A percentile compares a stretch with the other conserved stretches of the same genome.
Conservation (phyloP, 2,797 vertebrate genomes). For the Poeciliopsis gracilis region DNA sequence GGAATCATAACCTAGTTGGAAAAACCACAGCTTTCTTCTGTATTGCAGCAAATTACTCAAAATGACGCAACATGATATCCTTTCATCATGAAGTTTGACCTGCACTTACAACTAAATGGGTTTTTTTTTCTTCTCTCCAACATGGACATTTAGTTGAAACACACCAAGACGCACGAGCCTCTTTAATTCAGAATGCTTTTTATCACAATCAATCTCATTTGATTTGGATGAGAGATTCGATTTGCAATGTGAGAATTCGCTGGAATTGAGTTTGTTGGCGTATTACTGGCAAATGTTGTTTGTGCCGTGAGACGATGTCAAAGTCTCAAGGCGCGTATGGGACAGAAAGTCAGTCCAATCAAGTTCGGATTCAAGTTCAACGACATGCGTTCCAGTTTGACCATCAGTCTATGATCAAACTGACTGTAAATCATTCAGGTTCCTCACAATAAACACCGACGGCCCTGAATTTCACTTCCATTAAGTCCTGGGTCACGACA, state of each 20-base stretch:
- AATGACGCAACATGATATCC: not conserved
- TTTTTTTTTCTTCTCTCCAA: not conserved
- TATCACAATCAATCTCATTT: not conserved
- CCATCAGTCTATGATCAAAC: not conserved
- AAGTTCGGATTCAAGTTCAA: not conserved
- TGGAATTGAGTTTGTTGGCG: not conserved
- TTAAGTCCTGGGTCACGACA: not conserved
- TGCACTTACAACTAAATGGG: not conserved
- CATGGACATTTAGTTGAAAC: not conserved
- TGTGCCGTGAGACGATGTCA: no score
- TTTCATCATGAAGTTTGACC: not conserved
- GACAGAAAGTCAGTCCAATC: not conserved
- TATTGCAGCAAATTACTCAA: not conserved
- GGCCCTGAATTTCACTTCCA: not conserved
- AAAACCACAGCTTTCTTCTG: not conserved
- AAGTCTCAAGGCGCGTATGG: not conserved
- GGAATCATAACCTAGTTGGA: not conserved
- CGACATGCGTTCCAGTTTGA: not conserved
- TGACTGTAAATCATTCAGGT: not conserved
- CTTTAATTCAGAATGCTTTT: not conserved
- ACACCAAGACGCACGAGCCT: not conserved
- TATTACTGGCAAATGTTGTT: no score
- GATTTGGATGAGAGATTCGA: not conserved
- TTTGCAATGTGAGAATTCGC: not conserved
- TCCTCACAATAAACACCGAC: not conserved